These are phyloP conservation scores for Montipora sp. DNA, from an alignment of 64 coral and sea anemone species.

Conservation along the genomic window DNA sequence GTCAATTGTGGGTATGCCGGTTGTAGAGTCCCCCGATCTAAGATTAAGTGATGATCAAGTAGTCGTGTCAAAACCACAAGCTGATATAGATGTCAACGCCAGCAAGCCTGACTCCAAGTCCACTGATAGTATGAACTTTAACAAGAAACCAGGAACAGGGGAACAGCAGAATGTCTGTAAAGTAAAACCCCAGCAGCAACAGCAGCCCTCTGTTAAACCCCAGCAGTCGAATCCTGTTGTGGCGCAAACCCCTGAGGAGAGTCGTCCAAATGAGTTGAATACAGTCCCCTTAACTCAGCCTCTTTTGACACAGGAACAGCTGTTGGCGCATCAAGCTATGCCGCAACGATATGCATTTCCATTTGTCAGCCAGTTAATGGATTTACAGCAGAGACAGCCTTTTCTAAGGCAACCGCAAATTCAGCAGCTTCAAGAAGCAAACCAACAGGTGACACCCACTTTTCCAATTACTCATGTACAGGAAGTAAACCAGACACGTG, in stretches of 20 bases:
- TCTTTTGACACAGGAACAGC: slow-evolving; percentile 77
- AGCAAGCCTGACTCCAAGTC: slow-evolving; percentile 68
- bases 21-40: slow-evolving; percentile 47
- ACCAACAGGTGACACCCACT: slow-evolving; percentile 67
- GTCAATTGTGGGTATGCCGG: slow-evolving; percentile 39
- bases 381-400: slow-evolving; percentile 73
- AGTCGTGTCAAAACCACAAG: slow-evolving; percentile 27
- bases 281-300: slow-evolving; percentile 58
- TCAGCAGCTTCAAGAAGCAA: slow-evolving; percentile 69
- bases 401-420: slow-evolving; percentile 77
- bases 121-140: slow-evolving; percentile 53
- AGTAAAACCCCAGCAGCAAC: slow-evolving; percentile 97
- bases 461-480: slow-evolving; percentile 58
- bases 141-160: slow-evolving; percentile 72
- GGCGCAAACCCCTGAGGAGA: slow-evolving; percentile 63
- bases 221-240: slow-evolving; percentile 71
- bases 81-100: slow-evolving; percentile 54
- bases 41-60: slow-evolving; percentile 62
- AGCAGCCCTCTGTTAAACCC: slow-evolving; percentile 80
- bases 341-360: slow-evolving; percentile 63
- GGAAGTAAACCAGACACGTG: slow-evolving; percentile 71
- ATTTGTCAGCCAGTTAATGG: slow-evolving; percentile 54
- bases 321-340: slow-evolving; percentile 64
- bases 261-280: slow-evolving; percentile 56
- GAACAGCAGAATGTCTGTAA: slow-evolving; percentile 98